These are phyloP conservation scores for Otolemur garnettii DNA, from an alignment of 2,113 vertebrate genomes.

Conservation along the genomic window DNA sequence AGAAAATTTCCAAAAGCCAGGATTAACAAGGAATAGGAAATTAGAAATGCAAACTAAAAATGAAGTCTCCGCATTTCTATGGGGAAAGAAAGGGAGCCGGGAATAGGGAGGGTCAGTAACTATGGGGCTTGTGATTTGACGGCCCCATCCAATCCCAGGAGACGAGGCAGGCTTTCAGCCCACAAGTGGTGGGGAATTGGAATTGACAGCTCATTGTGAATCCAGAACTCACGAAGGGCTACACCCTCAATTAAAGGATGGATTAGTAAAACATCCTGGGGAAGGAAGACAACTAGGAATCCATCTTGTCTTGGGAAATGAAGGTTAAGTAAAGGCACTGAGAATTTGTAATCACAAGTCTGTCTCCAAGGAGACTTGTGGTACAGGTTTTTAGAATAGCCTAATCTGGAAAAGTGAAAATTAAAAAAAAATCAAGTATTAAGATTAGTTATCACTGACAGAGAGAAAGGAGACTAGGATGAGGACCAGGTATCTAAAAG, in stretches of 20 bases:
- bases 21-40: constrained; percentile 21
- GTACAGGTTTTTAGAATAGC: constrained; percentile 36
- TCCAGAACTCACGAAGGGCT: neutral
- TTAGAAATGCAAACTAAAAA: constrained; percentile 34
- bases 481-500: neutral
- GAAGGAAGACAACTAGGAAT: constrained; percentile 30
- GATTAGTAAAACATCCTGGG: neutral
- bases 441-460: neutral
- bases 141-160: neutral
- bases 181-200: neutral
- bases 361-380: neutral
- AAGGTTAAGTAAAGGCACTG: constrained; percentile 16
- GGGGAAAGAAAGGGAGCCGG: neutral
- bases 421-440: constrained; percentile 3
- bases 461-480: neutral
- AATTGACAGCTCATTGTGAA: neutral
- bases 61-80: neutral
- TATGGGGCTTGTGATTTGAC: neutral
- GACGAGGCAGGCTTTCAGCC: neutral
- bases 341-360: constrained; percentile 9
- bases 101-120: neutral
- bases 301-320: neutral
- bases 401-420: constrained; percentile 7
- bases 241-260: neutral
- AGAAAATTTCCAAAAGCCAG: neutral